Evolutionary conservation across 2,113 vertebrate genomes (phyloP).

Genomic region (Takifugu bimaculatus): DNA sequence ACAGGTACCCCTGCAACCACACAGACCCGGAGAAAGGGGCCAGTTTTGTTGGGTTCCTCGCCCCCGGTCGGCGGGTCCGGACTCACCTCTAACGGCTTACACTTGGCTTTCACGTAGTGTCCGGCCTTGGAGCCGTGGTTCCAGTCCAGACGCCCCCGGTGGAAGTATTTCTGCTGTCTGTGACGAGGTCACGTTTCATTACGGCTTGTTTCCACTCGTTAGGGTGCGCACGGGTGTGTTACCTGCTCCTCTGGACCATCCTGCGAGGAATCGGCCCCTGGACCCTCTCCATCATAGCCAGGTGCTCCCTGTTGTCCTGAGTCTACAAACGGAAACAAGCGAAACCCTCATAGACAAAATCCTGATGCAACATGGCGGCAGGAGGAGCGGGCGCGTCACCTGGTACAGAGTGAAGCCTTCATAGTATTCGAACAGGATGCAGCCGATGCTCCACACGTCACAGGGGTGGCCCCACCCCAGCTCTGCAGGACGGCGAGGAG

Average conservation of each 20-base stretch:
- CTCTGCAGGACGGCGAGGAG: constrained; percentile 69
- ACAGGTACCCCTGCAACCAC: constrained; percentile 79
- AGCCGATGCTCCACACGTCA: constrained; percentile 97
- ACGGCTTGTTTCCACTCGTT: neutral
- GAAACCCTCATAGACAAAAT: neutral
- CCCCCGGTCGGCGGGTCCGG: neutral
- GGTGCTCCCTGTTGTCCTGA: constrained; percentile 91
- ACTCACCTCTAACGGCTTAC: constrained; percentile 57
- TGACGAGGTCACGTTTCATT: neutral
- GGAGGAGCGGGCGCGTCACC: constrained; percentile 65
- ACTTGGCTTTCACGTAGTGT: constrained; percentile 52
- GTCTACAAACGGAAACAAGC: constrained; percentile 70
- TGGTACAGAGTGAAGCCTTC: constrained; percentile 94
- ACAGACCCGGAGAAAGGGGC: neutral
- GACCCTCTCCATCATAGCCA: constrained; percentile 97
- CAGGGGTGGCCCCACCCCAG: constrained; percentile 94
- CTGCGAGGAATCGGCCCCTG: constrained; percentile 85
- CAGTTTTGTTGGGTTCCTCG: neutral
- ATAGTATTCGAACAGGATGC: constrained; percentile 96
- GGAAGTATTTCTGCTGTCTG: constrained; percentile 63
- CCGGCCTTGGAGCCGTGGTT: constrained; percentile 60
- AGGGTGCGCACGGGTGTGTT: constrained; percentile 10
- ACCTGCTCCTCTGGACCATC: constrained; percentile 92
- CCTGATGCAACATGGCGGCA: too few relatives aligned
- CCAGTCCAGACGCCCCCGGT: constrained; percentile 55